Evolutionary conservation across 2,797 vertebrate genomes (phyloP).

Genomic region (Pipistrellus pipistrellus): DNA sequence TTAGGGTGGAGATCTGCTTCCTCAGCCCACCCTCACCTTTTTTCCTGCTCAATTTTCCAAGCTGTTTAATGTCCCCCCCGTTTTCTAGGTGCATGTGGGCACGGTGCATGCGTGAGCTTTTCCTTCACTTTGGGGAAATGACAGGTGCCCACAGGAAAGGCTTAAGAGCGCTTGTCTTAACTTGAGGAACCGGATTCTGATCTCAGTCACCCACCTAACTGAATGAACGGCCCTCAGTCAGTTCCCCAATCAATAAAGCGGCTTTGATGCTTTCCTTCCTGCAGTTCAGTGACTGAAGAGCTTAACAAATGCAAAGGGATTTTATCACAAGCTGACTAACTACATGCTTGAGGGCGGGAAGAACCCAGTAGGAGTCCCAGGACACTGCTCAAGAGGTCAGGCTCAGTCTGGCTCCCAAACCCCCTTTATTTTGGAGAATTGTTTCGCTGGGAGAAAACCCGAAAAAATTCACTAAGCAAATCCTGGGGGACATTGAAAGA

Average conservation of each 20-base stretch:
- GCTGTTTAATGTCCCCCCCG: not conserved
- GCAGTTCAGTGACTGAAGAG: not conserved
- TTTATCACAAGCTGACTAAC: not conserved
- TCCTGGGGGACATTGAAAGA: not conserved
- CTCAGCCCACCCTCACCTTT: not conserved
- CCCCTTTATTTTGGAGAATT: not conserved
- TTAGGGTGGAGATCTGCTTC: not conserved
- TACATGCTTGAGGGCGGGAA: not conserved
- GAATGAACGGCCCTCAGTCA: not conserved
- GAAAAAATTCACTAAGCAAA: conserved; percentile 59
- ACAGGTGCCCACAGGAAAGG: not conserved
- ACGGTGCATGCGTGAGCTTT: fast-evolving
- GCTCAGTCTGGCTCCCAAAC: not conserved
- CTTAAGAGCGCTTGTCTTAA: not conserved
- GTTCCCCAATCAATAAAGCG: conserved; percentile 49
- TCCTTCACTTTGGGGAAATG: not conserved
- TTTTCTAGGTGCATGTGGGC: not conserved
- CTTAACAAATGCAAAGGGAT: not conserved
- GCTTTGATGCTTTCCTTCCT: not conserved
- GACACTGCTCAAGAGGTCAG: not conserved
- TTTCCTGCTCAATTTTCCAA: conserved; percentile 36
- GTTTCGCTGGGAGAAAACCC: conserved; percentile 58
- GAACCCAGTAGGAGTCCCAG: not conserved
- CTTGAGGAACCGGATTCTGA: not conserved
- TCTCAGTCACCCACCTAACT: not conserved